A percentile compares a stretch with the other conserved stretches of the same genome.
Evolutionary conservation across 1,140 invertebrate species (phyloP).

Genomic region (Pectinophora gossypiella): DNA sequence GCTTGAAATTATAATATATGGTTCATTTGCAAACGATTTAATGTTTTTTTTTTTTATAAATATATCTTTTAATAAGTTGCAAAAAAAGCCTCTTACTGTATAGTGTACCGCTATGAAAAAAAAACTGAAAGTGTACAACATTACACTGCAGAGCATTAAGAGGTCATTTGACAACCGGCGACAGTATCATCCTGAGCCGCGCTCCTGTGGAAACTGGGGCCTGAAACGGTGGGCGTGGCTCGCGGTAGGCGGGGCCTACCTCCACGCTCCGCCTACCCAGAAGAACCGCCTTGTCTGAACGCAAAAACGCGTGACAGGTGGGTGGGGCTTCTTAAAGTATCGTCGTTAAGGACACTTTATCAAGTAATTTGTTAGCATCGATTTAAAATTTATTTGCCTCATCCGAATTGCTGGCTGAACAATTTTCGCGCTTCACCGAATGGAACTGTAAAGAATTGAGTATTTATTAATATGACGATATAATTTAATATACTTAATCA

Average conservation of each 20-base stretch:
- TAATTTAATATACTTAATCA: no score
- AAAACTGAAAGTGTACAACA: no score
- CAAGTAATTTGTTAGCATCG: constrained; percentile 68
- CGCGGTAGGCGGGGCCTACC: constrained; percentile 37
- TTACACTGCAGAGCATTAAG: no score
- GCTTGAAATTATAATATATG: no score
- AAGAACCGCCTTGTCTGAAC: constrained; percentile 31
- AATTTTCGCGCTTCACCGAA: neutral
- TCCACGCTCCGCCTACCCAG: constrained; percentile 35
- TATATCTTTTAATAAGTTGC: no score
- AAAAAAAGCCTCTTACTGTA: no score
- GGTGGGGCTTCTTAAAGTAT: constrained; percentile 51
- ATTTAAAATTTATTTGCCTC: constrained; percentile 55
- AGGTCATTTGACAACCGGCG: no score
- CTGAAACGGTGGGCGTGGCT: constrained; percentile 51
- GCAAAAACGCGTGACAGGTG: constrained; percentile 60
- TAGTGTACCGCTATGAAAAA: no score
- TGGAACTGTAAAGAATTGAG: neutral
- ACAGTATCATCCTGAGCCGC: constrained; percentile 53
- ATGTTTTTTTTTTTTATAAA: no score
- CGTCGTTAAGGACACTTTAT: constrained; percentile 66
- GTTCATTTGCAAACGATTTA: no score
- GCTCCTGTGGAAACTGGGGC: constrained; percentile 54
- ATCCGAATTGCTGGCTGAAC: neutral
- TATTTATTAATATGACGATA: no score